Conservation (phyloP, 2,113 vertebrate genomes). For the Oreochromis tanganicae region DNA sequence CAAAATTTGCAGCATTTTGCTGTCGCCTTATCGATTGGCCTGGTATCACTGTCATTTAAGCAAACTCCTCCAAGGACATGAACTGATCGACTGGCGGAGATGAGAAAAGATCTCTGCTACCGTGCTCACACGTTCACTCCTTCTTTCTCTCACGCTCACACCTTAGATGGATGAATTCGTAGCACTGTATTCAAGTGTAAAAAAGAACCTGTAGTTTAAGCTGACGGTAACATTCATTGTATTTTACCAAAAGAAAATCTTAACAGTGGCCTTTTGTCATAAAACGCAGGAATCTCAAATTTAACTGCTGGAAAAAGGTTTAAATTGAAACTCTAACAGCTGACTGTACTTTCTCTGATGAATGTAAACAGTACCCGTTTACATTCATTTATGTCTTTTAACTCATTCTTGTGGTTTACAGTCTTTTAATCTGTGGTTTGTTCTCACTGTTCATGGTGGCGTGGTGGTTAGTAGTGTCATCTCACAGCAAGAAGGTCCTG, state of each 20-base stretch:
- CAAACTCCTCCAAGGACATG: slow-evolving; percentile 35
- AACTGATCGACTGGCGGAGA: slow-evolving; percentile 16
- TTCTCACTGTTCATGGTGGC: not conserved
- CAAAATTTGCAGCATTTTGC: slow-evolving; percentile 11
- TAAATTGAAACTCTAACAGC: not conserved
- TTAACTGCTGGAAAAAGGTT: not conserved
- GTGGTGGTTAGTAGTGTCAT: not conserved
- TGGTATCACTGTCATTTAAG: slow-evolving; percentile 26
- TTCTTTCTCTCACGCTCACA: not conserved
- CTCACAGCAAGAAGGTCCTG: not conserved
- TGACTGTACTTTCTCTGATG: not conserved
- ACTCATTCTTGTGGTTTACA: not conserved
- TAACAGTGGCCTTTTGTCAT: not conserved
- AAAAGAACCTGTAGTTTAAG: not conserved
- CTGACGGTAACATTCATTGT: not conserved
- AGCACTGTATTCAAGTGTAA: not conserved
- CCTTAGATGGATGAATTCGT: not conserved
- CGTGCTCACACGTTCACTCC: not conserved
- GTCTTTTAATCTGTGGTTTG: not conserved
- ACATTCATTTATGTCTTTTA: not conserved
- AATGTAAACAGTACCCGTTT: not conserved
- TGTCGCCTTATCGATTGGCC: slow-evolving; percentile 31
- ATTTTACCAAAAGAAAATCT: not conserved
- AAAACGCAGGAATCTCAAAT: not conserved
- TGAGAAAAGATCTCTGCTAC: not conserved